Percentiles rank a stretch among this genome's conserved stretches.
phyloP scores from a whole-genome alignment of 2,113 vertebrate species.

The Eira barbara region DNA sequence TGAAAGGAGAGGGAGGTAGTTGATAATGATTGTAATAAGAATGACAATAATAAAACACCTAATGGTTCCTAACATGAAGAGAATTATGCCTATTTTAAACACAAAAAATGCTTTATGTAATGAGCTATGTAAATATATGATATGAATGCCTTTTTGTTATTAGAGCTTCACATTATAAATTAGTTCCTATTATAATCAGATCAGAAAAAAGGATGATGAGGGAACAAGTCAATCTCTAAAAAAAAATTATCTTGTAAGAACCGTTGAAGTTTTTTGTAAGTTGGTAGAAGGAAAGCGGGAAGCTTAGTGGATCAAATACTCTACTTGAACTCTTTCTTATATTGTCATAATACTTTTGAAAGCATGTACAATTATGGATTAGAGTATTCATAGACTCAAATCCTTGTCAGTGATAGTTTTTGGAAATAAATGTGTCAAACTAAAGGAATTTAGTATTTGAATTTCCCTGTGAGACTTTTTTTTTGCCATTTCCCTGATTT shows the following conservation, averaged over 20 bases:
- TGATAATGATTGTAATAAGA: constrained; percentile 13
- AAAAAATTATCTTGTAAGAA: background rate
- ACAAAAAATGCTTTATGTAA: constrained; percentile 19
- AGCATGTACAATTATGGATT: background rate
- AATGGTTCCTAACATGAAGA: constrained; percentile 20
- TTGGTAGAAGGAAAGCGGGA: background rate
- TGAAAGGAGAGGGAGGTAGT: background rate
- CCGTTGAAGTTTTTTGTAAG: background rate
- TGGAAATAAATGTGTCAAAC: background rate
- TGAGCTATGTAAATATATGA: background rate
- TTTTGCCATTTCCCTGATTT: constrained; percentile 13
- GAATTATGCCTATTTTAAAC: constrained; percentile 12
- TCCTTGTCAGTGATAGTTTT: background rate
- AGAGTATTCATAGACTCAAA: background rate
- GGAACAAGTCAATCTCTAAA: background rate
- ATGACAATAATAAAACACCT: constrained; percentile 21
- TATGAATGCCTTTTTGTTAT: background rate
- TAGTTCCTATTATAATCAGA: background rate
- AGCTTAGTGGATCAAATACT: background rate
- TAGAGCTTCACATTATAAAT: constrained; percentile 27
- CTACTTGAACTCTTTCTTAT: background rate
- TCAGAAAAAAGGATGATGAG: background rate
- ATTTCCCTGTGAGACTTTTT: constrained; percentile 22
- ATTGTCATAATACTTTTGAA: background rate
- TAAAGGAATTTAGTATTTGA: constrained; percentile 2